Evolutionary conservation across 2,888 invertebrate genomes (phyloP), one percentile per base, ranked within the genome.

Genomic region (Cancer borealis): DNA sequence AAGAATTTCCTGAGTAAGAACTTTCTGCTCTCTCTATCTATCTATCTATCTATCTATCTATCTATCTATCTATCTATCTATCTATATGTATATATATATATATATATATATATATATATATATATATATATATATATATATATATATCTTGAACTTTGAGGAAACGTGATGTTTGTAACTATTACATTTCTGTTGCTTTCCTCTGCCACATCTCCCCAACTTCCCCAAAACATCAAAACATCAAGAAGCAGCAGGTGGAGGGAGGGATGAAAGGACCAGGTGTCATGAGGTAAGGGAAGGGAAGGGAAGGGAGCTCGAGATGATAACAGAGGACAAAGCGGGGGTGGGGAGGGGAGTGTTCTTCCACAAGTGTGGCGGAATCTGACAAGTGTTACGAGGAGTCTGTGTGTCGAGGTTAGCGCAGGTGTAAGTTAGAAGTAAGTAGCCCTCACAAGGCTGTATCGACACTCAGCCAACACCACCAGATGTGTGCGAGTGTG

Each of bases 391-490:
- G 79, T 79, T 79, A 6, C 30, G 79, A 79, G 79, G 12, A 26
- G 79, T 79, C 79, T 1, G 30, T 30, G 79, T 10, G 26, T 79
- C 79, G 26, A 79, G n/a, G 79, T 79, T 8, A 79, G 79, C 79
- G 21, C 79, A 79, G 79, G 79, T 79, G 79, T 79, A 8, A 26
- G 73, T n/a, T 1, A 79, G 30, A 21, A 21, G 10, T 79, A 79
- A 30, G 30, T 30, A 30, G 30, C 30, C 21, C 30, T 21, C 30
- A 30, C 79, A 79, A 79, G 79, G 79, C 79, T 30, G 30, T 66
- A 21, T 66, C n/a, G 66, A 66, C n/a, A 66, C 66, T 66, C n/a
- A n/a, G n/a, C n/a, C 66, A 66, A n/a, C 66, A 66, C n/a, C n/a
- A n/a, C 66, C 66, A 66, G 66, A 66, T 66, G 66, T 66, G 66